Evolutionary conservation across 2,888 invertebrate species (phyloP).

Genomic region (Lasioglossum calceatum): DNA sequence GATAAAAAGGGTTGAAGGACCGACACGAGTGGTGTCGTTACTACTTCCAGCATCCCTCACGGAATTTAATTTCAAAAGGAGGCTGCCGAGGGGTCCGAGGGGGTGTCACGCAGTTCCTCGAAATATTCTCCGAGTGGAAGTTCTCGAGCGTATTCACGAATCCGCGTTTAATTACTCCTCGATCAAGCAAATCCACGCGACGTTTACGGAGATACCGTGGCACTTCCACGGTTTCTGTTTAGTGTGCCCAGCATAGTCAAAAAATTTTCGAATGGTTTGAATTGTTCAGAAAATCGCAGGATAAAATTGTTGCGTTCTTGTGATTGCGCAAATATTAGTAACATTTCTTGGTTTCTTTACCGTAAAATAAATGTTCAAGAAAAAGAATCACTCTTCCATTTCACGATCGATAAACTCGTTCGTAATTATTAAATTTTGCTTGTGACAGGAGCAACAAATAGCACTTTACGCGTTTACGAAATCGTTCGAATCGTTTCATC

Average conservation of each 20-base stretch:
- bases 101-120: background rate
- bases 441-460: no score
- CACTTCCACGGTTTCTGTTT: background rate
- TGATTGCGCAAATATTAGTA: no score
- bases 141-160: constrained; percentile 25
- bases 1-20: constrained; percentile 51
- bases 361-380: no score
- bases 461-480: background rate
- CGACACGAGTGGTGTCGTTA: constrained; percentile 51
- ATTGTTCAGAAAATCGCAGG: no score
- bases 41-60: constrained; percentile 24
- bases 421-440: no score
- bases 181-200: background rate
- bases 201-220: background rate
- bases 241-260: background rate
- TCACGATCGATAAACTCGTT: no score
- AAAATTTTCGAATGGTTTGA: no score
- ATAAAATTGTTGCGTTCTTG: no score
- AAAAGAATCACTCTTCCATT: no score
- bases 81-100: background rate
- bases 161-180: constrained; percentile 37
- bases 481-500: background rate
- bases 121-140: constrained; percentile 11
- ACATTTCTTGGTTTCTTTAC: no score
- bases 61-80: constrained; percentile 51